Evolutionary conservation across 2,888 invertebrate genomes (phyloP).

Genomic region (Pseudoips prasinana): DNA sequence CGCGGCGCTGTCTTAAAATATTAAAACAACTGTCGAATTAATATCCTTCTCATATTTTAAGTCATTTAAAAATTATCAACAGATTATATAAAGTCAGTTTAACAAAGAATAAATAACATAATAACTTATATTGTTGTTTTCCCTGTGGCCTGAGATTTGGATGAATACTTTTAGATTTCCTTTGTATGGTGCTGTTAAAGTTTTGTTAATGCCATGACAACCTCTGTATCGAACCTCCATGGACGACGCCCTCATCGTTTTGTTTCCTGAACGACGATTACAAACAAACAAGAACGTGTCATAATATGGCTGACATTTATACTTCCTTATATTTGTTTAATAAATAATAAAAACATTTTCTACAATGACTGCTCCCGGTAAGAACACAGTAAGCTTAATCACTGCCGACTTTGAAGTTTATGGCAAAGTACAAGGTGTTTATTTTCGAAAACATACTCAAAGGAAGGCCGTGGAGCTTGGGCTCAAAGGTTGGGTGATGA

Average conservation of each 20-base stretch:
- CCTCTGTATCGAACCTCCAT: conserved; percentile 21
- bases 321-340: neutral
- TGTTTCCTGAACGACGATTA: conserved; percentile 43
- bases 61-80: no score
- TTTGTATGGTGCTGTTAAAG: conserved; percentile 26
- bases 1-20: no score
- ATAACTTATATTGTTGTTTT: no score
- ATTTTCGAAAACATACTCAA: conserved; percentile 84
- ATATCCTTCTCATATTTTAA: no score
- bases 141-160: no score
- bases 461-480: conserved; percentile 83
- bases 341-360: neutral
- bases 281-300: conserved; percentile 35
- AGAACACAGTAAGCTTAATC: conserved; percentile 43
- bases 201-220: conserved; percentile 39
- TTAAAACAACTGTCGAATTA: no score
- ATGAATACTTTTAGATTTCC: no score
- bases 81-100: no score
- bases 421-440: conserved; percentile 84
- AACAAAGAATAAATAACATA: no score
- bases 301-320: conserved; percentile 16
- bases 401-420: conserved; percentile 82
- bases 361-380: conserved; percentile 39
- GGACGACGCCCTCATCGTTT: conserved; percentile 17
- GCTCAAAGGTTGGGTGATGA: conserved; percentile 88